Evolutionary conservation across 2,888 invertebrate genomes (phyloP), one percentile per base, ranked within the genome.

Genomic region (Scaptomyza caliginosa): DNA sequence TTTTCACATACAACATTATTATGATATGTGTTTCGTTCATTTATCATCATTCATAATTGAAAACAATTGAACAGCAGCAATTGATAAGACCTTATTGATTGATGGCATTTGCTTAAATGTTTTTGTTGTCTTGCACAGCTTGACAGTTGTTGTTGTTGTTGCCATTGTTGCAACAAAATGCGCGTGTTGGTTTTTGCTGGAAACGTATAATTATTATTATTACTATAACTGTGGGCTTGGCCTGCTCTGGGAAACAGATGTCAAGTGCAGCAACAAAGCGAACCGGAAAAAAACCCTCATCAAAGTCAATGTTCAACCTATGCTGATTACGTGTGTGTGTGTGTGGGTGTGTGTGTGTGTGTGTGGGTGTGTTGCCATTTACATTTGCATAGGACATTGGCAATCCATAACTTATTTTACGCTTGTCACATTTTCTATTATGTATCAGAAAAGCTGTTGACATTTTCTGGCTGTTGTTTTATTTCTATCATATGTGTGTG

Each of bases 61-160:
- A 67, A 74, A 64, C 70, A 81, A 80, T 84, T 84, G 60, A 19
- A 58, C 42, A 58, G 34, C 64, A 57, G 48, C 26, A 81, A 81
- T 81, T 81, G 88, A 85, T 87, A 87, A 82, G 88, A 85, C 81
- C 81, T 67, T 67, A 85, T 87, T 85, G 86, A 87, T 81, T 82
- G 81, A 68, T 57, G 70, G 50, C 56, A 66, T 60, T 49, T 57
- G 38, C 42, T 51, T n/a, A 59, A 59, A 45, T 55, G 43, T 39
- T 45, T 23, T 54, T 32, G 48, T 23, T 48, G 46, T 36, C 39
- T 17, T n/a, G 5, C 26, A 43, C 21, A 40, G 8, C 39, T 16
- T 8, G 34, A 19, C 28, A 8, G 10, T 40, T 24, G 3, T 1
- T 24, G 10, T 26, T 13, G 1, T 48, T 17, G 13, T 26, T 30